Base-by-base conservation (phyloP, 2,888 invertebrate genomes). In the Dugesia japonica region DNA sequence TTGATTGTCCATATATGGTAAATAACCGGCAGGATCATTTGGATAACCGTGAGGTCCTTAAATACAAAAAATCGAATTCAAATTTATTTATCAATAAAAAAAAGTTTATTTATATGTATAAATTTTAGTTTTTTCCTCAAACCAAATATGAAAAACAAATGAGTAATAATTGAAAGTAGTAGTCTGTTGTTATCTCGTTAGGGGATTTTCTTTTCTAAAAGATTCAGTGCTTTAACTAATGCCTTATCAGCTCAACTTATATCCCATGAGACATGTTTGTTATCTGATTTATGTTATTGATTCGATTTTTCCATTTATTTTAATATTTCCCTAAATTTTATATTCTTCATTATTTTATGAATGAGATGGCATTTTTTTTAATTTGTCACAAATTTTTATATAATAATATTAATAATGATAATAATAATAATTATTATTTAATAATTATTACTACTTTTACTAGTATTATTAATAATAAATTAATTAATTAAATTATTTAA, bases 1-100 rank as follows among this genome's bases (percentile, higher is more conserved):
- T 28, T 75, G 75, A 75, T 75, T 75, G 56, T 75, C 75, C 42
- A 75, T 75, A 28, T 75, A 75, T 4, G 75, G 75, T 56, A 75
- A 56, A 56, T 56, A 75, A 28, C 42, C 75, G 15, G 75, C 42
- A 23, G 42, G 42, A 71, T 75, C 75, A n/a, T 56, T 56, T 23
- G 75, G 75, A 28, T 75, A 75, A 7, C 75, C 75, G 28, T 75
- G 75, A 13, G 75, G 75, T 17, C 75, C 75, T 75, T 4, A n/a
- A 42, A 56, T n/a, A 20, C 27, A 56, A 17, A 75, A 17, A 23
- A 42, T 42, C 26, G 15, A 28, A n/a, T 28, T 56, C 1, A 42
- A 27, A 72, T 13, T 38, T 38, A 38, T 17, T 38, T 23, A n/a
- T 56, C 17, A n/a, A 56, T 31, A 31, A 13, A 7, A 31, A 31